Evolutionary conservation across 2,113 vertebrate genomes (phyloP).

Genomic region (Myrmophylax atrothorax): DNA sequence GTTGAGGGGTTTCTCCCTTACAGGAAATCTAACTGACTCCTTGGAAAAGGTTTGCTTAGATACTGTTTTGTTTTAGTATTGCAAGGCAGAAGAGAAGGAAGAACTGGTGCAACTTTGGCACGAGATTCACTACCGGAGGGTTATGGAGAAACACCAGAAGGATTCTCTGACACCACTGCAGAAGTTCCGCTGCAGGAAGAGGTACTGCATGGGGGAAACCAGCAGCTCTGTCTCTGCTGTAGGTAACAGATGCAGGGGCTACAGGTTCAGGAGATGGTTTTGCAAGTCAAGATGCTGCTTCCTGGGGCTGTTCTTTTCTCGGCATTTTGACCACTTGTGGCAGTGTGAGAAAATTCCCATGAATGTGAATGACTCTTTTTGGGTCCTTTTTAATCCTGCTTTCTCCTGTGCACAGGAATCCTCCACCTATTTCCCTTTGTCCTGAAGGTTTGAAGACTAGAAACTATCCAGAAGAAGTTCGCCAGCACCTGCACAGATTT

Average conservation of each 20-base stretch:
- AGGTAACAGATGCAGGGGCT: neutral
- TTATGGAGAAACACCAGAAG: conserved; percentile 20
- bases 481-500: conserved; percentile 43
- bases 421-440: conserved; percentile 67
- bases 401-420: conserved; percentile 59
- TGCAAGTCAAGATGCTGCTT: neutral
- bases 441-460: conserved; percentile 58
- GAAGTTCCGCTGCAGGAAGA: conserved; percentile 72
- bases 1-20: neutral
- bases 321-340: neutral
- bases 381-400: neutral
- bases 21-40: neutral
- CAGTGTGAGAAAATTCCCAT: neutral
- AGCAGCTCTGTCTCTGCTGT: neutral
- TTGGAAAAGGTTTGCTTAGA: neutral
- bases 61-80: conserved; percentile 11
- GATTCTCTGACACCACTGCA: conserved; percentile 62
- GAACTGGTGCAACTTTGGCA: conserved; percentile 74
- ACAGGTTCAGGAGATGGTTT: neutral
- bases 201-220: neutral
- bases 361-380: neutral
- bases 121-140: conserved; percentile 62
- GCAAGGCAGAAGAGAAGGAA: conserved; percentile 54
- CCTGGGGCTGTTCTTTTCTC: neutral
- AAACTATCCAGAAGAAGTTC: conserved; percentile 49